A percentile compares a stretch with the other conserved stretches of the same genome.
Conservation (phyloP, 2,888 invertebrate species). For the Drepana falcataria region DNA sequence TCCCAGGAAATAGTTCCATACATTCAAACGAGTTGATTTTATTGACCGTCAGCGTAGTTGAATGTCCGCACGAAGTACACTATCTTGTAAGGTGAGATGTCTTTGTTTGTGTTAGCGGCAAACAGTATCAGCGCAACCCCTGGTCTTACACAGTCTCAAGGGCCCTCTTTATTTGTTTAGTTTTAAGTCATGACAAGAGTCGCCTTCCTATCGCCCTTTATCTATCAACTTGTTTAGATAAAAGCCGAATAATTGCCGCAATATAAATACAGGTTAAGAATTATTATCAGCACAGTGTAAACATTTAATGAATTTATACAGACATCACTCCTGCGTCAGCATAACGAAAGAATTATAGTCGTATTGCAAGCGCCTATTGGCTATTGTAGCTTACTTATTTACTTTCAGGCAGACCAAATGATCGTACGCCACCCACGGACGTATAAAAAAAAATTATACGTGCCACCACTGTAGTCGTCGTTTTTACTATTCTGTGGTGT, state of each 20-base stretch:
- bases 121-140: conserved; percentile 45
- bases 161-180: conserved; percentile 60
- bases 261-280: conserved; percentile 61
- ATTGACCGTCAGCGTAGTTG: no score
- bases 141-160: conserved; percentile 57
- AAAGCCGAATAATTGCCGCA: conserved; percentile 54
- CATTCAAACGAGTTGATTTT: no score
- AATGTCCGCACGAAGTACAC: no score
- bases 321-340: conserved; percentile 31
- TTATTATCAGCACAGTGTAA: conserved; percentile 60
- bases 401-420: no score
- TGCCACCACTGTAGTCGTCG: no score
- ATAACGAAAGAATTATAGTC: conserved; percentile 27
- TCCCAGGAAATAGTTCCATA: no score
- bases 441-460: no score
- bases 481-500: no score
- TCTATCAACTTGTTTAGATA: conserved; percentile 69
- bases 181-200: conserved; percentile 62
- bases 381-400: no score
- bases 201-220: conserved; percentile 63
- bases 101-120: conserved; percentile 29
- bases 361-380: conserved; percentile 6
- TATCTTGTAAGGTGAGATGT: conserved; percentile 13
- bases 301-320: conserved; percentile 53
- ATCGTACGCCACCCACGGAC: no score